These are phyloP conservation scores for Malurus alboscapulatus DNA, from an alignment of 2,113 vertebrate species.

Conservation along the genomic window DNA sequence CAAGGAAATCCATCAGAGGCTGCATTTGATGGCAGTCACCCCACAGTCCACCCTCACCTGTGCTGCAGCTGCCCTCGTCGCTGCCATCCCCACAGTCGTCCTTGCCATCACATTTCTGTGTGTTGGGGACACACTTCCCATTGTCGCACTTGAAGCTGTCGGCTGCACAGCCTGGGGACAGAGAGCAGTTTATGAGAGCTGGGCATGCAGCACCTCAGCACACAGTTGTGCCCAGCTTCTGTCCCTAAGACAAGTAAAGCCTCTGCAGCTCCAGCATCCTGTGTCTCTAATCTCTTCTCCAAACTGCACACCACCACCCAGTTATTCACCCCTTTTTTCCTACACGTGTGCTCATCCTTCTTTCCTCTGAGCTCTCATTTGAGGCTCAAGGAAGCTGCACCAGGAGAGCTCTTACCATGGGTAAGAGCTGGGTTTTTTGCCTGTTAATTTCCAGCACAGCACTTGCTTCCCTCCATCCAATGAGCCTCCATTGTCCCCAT, in stretches of 20 bases:
- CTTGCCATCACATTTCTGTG: slow-evolving; percentile 74
- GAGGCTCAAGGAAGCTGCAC: neutral
- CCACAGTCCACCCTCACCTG: slow-evolving; percentile 58
- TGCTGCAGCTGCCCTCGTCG: slow-evolving; percentile 80
- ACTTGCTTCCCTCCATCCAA: neutral
- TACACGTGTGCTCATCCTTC: neutral
- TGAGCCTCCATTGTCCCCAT: rapidly evolving
- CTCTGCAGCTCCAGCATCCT: neutral
- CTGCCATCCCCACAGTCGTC: slow-evolving; percentile 83
- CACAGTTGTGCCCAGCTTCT: rapidly evolving
- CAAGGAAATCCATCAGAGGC: rapidly evolving
- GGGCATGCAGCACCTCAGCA: neutral
- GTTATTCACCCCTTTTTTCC: neutral
- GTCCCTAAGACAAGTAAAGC: rapidly evolving
- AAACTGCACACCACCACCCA: neutral
- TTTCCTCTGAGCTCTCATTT: neutral
- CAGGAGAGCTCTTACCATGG: neutral
- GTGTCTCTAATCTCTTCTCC: neutral
- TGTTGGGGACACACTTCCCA: slow-evolving; percentile 74
- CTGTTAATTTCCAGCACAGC: neutral
- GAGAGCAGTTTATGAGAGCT: neutral
- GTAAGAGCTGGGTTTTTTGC: neutral
- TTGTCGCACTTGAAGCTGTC: slow-evolving; percentile 75
- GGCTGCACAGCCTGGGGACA: slow-evolving; percentile 54
- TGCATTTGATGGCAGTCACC: rapidly evolving